Evolutionary conservation across 1,140 invertebrate species (phyloP), one percentile per base, ranked within the genome.

Genomic region (Musca domestica): DNA sequence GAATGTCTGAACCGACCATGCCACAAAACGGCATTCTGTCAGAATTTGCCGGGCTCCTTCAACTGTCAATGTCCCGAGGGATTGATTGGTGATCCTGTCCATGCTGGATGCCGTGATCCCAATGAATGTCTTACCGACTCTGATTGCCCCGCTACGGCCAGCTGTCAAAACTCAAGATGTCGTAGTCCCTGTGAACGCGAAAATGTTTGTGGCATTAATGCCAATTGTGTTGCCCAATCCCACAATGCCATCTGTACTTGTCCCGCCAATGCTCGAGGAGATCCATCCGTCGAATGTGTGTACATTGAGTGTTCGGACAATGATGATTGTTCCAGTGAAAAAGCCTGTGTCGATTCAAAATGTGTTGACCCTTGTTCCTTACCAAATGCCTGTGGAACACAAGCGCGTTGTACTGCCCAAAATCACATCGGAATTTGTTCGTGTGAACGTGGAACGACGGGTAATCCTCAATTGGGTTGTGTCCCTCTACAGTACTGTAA

Each of bases 391-490:
- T 96, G 94, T 75, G 94, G 94, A 1, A 86, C 88, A 69, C 90
- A 91, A 73, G 90, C 93, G 1, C 86, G 87, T 56, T 94, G 93
- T 75, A 83, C 83, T 14, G 85, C 90, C 0, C 83, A 85, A 64
- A 91, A 90, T 76, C 91, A 93, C 71, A 86, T 89, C n/a, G 90
- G 89, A 2, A 84, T 91, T 14, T 96, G 94, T 75, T 87, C 87
- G 6, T 96, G 95, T 78, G 83, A 88, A 75, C 84, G 91, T 17
- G 94, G 93, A 19, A 91, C 88, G 67, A 94, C 92, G 10, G 94
- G 94, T 56, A 92, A 95, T 83, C 91, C 94, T 17, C 89, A 91
- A 67, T 83, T 94, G 30, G 92, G 92, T 10, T 95, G 93, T 76
- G 88, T 92, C 46, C 85, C 87, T 3, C 83, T 94, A 41, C 90